Base-by-base conservation (phyloP, 2,113 vertebrate species). In the Saimiri boliviensis region DNA sequence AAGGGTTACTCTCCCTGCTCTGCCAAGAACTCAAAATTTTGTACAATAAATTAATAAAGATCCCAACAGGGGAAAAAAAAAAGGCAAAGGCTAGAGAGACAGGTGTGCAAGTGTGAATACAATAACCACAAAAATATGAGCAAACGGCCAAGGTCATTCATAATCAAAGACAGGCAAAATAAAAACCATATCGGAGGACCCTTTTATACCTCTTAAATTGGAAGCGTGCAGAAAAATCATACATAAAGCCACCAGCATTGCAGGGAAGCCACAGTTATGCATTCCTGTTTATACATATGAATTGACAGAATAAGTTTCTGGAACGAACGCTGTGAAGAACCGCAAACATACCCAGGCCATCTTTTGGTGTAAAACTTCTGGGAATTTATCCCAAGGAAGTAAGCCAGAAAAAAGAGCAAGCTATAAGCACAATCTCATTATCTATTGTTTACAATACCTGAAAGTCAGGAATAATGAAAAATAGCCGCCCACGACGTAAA, bases 401-500 rank as follows among this genome's bases (percentile, higher is more conserved):
- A 76, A 52, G 19, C 63, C 37, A n/a, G 56, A 84, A 68, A 70
- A 63, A 77, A 89, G 25, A 42, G n/a, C 80, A 86, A 60, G 20
- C 49, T 35, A 79, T 20, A 63, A 45, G n/a, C 47, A 40, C 35
- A n/a, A 52, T 30, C 4, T 85, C 9, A 12, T 49, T 8, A 56
- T 35, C 32, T n/a, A 37, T 80, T 74, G 47, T 37, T 66, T n/a
- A 86, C 9, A 73, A 58, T 95, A 66, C 40, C 4, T 30, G 54
- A 94, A 94, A 94, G 58, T 92, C 63, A 25, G 47, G 90, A 92
- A 82, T 45, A 71, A 66, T 1, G 56, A 77, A 82, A 83, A 49
- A 8, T n/a, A 66, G 21, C 35, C n/a, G 30, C 30, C 35, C 56
- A 30, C 32, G 14, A 7, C 23, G 14, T 70, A 85, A 20, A 20